Base-by-base conservation (phyloP, 2,113 vertebrate species). In the Salminus brasiliensis region DNA sequence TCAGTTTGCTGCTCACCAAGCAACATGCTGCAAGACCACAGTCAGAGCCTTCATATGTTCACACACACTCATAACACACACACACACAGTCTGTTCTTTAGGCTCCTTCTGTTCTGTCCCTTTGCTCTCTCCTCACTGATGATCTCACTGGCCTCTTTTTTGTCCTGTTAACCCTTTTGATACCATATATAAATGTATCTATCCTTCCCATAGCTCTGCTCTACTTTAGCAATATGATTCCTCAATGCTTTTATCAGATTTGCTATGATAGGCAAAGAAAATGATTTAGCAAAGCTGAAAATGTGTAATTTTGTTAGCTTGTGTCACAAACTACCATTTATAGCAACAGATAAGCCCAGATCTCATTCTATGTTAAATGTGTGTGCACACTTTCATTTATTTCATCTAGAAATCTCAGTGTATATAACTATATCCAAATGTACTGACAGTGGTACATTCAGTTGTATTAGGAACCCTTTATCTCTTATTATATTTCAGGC, bases 11-110 rank as follows among this genome's bases (percentile, higher is more conserved):
- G 41, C 70, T 55, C 30, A 36, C 69, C 65, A 60, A 62, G 65
- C 65, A 39, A 18, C 76, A 72, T 23, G 23, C 70, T 73, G 78
- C 45, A 34, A 77, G 49, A 60, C 29, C 67, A 78, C 57, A 32
- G 32, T 66, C 69, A 72, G 68, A 47, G 69, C 34, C 70, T 36
- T 79, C 81, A 63, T 74, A 60, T 78, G 71, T 79, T 72, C 65
- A 4, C 62, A 15, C 55, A 47, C 57, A 39, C n/a, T 4, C 55
- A 39, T 15, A n/a, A n/a, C n/a, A 16, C 65, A 53, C 66, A 57
- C n/a, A n/a, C 63, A 59, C 34, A 30, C n/a, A 7, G n/a, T 12
- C 1, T 43, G 45, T 74, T 67, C 53, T 72, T 60, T 62, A 60
- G 36, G 32, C n/a, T 49, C 57, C 53, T 18, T 76, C 73, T 76